Evolutionary conservation across 1,140 invertebrate genomes (phyloP), one percentile per base, ranked within the genome.

Genomic region (Drosophila tropicalis): DNA sequence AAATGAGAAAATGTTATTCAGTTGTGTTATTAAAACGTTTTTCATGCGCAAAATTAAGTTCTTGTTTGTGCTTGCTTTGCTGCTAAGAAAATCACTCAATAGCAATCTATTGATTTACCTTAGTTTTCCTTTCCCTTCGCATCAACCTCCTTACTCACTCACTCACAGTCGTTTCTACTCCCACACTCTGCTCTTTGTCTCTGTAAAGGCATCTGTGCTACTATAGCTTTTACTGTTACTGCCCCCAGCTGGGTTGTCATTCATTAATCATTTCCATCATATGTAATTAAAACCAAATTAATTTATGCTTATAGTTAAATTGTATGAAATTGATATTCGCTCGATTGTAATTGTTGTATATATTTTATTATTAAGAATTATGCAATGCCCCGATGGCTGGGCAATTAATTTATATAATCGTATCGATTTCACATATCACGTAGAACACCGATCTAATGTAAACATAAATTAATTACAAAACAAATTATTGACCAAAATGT

Each of bases 181-280:
- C 5, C 5, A 29, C 29, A 5, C 51, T 39, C 7, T 1, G 34
- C 6, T 25, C 5, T 36, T 32, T 44, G 47, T 41, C n/a, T 40
- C 64, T 70, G 57, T 79, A 64, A 81, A 84, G 70, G 70, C 81
- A 67, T 80, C 69, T 84, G 62, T 64, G 81, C 63, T 39, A 10
- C 36, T 39, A 3, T 1, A 13, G 36, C 36, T 39, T 10, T 12
- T 39, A 12, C 36, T 39, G 12, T 4, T 39, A 13, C 65, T 39
- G 36, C 67, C 66, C 41, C 64, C 51, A 40, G 41, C 79, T 58
- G 58, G 57, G 65, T 29, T 67, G 71, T 60, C 67, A 73, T 67
- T 79, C 76, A 86, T 86, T 86, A 86, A 86, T 87, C 76, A 87
- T 79, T 81, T 72, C 41, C 84, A 83, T 65, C 76, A 73, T 51